Base-by-base conservation (phyloP, 2,113 vertebrate species). In the Nothoprocta perdicaria region DNA sequence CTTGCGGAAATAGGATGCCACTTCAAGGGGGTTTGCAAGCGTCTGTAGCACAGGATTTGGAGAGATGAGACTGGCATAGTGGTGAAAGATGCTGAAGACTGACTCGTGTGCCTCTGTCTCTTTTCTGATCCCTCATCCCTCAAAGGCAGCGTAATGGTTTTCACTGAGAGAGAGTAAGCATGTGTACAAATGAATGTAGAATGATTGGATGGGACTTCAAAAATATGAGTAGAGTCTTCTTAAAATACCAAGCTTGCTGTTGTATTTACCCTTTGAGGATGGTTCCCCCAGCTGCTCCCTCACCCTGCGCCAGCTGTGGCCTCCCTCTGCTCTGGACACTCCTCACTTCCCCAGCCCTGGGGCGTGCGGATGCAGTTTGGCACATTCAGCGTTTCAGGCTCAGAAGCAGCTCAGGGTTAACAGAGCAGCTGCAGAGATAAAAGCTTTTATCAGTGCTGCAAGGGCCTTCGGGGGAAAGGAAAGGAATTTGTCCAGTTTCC, bases 311-410 rank as follows among this genome's bases (percentile, higher is more conserved):
- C 24, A 41, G 5, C 3, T 72, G 80, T 81, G 33, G 27, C 16
- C 76, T 7, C 27, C 12, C 43, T 82, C 15, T 3, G 11, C 3
- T 72, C 22, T 5, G 5, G 84, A 8, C 19, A 57, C 52, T 88
- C 43, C 52, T 84, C 40, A 55, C 31, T 41, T 7, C 38, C 7
- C 26, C 66, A 21, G 14, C 63, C n/a, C 18, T 7, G 80, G 50
- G 6, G 3, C 9, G 3, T 62, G 18, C 0, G 0, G 62, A n/a
- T 26, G 45, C 3, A 38, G 24, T 50, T 79, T 63, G 78, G 40
- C 24, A 35, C 24, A 3, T 13, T 23, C 5, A 1, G 43, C 14
- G 15, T 29, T 6, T 1, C 3, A 1, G 55, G 53, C 67, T 62
- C 60, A 50, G 61, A 41, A 73, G 75, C 48, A 4, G 12, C 41